Evolutionary conservation across 2,797 vertebrate genomes (phyloP), one percentile per base, ranked within the genome.

Genomic region (Staurois parvus): DNA sequence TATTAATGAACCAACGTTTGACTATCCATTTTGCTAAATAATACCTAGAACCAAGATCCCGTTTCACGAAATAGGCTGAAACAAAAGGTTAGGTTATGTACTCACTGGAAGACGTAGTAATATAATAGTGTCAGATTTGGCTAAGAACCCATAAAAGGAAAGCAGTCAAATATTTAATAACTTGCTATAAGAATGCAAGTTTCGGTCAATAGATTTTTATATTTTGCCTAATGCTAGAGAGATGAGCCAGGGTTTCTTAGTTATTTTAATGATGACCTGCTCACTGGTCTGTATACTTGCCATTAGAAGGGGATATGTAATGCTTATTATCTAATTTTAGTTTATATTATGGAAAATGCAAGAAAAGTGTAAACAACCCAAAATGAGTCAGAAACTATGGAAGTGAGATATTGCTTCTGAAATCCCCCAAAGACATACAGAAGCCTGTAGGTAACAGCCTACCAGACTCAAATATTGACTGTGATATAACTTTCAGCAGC

Each of bases 21-120:
- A 73, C 24, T 37, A 42, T 13, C 15, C 30, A 37, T 72, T 59
- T 29, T 28, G 15, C 42, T 69, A 67, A 67, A 52, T 37, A 74
- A 26, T 29, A 74, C 52, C 15, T 19, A 37, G 26, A 12, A 73
- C 15, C 40, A 29, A 8, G 64, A 72, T 69, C 69, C 37, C 32
- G 73, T 87, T 79, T 52, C 67, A 76, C 48, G 2, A 17, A 9
- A 77, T 24, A 72, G 52, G 17, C 66, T 83, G 17, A 73, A 62
- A 37, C 5, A 19, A 34, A 30, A 29, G 52, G 67, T 30, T 29
- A 76, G 56, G 37, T 56, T 73, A 62, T 73, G 48, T 52, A 64
- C 59, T 78, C 26, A 78, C 76, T 83, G 78, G 64, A 85, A 81
- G 48, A 85, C 2, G 81, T 59, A 78, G 32, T 75, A 68, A 69